Percentiles rank a stretch among this genome's conserved stretches.
phyloP scores from a whole-genome alignment of 2,113 vertebrate genomes.

The Isichthys henryi region DNA sequence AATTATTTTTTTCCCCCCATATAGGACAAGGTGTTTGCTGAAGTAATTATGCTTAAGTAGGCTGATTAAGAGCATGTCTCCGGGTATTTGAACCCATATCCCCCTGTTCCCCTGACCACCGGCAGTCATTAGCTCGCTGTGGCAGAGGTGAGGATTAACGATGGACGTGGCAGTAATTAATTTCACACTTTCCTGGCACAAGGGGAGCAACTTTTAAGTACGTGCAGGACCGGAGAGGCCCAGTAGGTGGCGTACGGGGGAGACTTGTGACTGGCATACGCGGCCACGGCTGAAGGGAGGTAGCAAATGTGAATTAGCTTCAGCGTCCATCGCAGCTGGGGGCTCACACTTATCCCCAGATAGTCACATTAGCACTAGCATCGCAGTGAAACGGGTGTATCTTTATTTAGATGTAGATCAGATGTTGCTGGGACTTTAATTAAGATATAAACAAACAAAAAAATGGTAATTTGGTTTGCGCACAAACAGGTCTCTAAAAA shows the following conservation, averaged over 20 bases:
- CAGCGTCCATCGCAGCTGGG: background rate
- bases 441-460: constrained; percentile 4
- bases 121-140: background rate
- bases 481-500: background rate
- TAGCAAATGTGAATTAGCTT: background rate
- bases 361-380: background rate
- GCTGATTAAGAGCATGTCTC: background rate
- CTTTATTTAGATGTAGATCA: background rate
- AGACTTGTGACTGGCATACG: background rate
- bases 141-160: background rate
- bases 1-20: background rate
- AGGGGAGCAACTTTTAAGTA: background rate
- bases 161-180: background rate
- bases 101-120: background rate
- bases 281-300: background rate
- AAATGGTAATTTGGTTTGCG: background rate
- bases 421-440: background rate
- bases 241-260: background rate
- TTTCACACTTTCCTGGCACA: background rate
- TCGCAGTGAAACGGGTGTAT: background rate
- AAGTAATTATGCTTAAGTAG: constrained; percentile 7
- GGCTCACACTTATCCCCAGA: background rate
- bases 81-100: background rate
- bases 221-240: background rate
- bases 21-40: background rate